phyloP scores from a whole-genome alignment of 1,140 invertebrate species.

The Diploscapter pachys region DNA sequence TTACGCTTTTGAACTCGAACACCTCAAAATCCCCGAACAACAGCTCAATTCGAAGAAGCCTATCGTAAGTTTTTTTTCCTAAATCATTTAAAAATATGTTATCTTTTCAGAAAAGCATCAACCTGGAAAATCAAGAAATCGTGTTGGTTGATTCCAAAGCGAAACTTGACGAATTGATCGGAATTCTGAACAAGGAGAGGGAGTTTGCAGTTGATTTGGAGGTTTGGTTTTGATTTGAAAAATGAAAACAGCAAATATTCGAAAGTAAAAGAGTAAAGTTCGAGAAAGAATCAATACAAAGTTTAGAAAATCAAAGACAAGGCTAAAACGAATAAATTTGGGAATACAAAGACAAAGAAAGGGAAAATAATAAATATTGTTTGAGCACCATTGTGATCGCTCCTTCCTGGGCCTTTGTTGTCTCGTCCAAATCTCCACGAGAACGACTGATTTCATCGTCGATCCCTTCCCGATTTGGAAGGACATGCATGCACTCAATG shows the following conservation, averaged over 20 bases:
- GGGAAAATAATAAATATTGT: not conserved
- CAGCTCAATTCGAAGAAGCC: slow-evolving; percentile 34
- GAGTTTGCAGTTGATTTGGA: slow-evolving; percentile 85
- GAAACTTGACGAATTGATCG: slow-evolving; percentile 69
- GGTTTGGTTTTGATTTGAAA: slow-evolving; percentile 53
- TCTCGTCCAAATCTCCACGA: slow-evolving; percentile 88
- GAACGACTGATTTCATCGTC: slow-evolving; percentile 80
- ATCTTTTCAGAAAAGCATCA: slow-evolving; percentile 27
- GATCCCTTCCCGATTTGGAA: slow-evolving; percentile 79
- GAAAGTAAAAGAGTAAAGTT: too few relatives aligned
- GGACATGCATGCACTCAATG: slow-evolving; percentile 79
- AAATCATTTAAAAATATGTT: not conserved
- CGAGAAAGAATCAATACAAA: too few relatives aligned
- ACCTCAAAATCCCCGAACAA: slow-evolving; percentile 54
- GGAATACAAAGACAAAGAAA: too few relatives aligned
- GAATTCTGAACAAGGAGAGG: slow-evolving; percentile 68
- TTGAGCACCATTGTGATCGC: slow-evolving; percentile 42
- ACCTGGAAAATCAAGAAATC: slow-evolving; percentile 68
- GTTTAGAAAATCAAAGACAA: too few relatives aligned
- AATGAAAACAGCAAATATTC: too few relatives aligned
- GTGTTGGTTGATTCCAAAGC: slow-evolving; percentile 70
- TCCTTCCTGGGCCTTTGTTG: slow-evolving; percentile 73
- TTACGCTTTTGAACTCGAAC: slow-evolving; percentile 79
- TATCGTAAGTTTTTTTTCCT: slow-evolving; percentile 10
- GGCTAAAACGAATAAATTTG: too few relatives aligned